phyloP scores from a whole-genome alignment of 2,888 invertebrate species.

The Cenopis cana region DNA sequence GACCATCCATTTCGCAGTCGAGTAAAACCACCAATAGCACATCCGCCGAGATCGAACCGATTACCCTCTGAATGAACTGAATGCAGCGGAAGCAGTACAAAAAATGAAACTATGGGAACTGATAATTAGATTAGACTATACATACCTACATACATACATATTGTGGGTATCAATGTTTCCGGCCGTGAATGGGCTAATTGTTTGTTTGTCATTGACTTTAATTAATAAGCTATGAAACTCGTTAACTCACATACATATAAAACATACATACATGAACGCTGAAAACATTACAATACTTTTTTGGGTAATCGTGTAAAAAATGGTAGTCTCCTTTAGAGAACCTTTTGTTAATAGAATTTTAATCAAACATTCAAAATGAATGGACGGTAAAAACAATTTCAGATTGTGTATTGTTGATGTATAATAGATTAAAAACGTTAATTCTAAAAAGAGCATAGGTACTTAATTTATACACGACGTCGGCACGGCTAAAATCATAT shows the following conservation, averaged over 20 bases:
- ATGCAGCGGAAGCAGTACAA: slow-evolving; percentile 70
- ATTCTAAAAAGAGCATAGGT: too few relatives aligned
- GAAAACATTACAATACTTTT: too few relatives aligned
- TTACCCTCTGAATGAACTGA: slow-evolving; percentile 61
- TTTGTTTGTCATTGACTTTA: slow-evolving; percentile 29
- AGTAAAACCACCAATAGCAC: slow-evolving; percentile 55
- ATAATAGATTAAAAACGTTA: too few relatives aligned
- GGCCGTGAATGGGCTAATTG: slow-evolving; percentile 32
- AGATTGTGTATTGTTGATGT: too few relatives aligned
- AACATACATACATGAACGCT: too few relatives aligned
- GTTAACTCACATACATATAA: too few relatives aligned
- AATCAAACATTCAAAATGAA: neutral
- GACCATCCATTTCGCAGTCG: slow-evolving; percentile 47
- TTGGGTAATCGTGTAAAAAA: too few relatives aligned
- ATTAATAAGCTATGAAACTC: slow-evolving; percentile 28
- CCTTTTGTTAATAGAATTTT: neutral
- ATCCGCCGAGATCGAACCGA: slow-evolving; percentile 61
- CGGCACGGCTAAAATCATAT: neutral
- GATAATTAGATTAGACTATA: slow-evolving; percentile 79
- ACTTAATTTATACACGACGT: too few relatives aligned
- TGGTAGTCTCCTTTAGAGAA: neutral
- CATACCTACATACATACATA: slow-evolving; percentile 48
- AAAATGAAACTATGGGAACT: slow-evolving; percentile 75
- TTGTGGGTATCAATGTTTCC: slow-evolving; percentile 43
- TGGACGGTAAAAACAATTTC: too few relatives aligned